A percentile compares a stretch with the other conserved stretches of the same genome.
phyloP scores from a whole-genome alignment of 2,113 vertebrate genomes.

The Columbina picui region DNA sequence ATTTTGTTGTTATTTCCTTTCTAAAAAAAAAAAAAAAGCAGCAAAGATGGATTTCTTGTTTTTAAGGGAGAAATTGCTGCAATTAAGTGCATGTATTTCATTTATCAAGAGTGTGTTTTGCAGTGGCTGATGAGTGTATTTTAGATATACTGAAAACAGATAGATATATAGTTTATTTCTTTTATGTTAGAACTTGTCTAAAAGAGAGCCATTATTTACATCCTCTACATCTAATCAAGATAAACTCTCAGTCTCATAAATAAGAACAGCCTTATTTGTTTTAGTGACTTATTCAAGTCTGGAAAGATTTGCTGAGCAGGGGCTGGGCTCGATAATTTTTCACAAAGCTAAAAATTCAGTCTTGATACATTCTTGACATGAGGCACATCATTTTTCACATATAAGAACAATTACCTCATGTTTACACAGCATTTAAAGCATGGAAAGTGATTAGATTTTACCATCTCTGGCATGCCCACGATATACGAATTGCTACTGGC shows the following conservation, averaged over 20 bases:
- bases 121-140: slow-evolving; percentile 55
- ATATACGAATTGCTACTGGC: slow-evolving; percentile 60
- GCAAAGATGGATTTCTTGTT: slow-evolving; percentile 28
- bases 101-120: slow-evolving; percentile 60
- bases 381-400: slow-evolving; percentile 69
- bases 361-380: slow-evolving; percentile 75
- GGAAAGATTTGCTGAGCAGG: slow-evolving; percentile 58
- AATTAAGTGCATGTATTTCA: slow-evolving; percentile 26
- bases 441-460: slow-evolving; percentile 72
- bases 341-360: slow-evolving; percentile 62
- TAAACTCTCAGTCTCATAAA: slow-evolving; percentile 72
- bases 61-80: slow-evolving; percentile 34
- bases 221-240: slow-evolving; percentile 70
- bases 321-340: slow-evolving; percentile 63
- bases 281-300: slow-evolving; percentile 66
- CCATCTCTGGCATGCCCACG: slow-evolving; percentile 22
- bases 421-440: slow-evolving; percentile 69
- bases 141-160: slow-evolving; percentile 59
- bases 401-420: slow-evolving; percentile 72
- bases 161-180: slow-evolving; percentile 61
- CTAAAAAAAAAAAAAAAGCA: neutral
- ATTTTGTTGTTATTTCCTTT: slow-evolving; percentile 29
- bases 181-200: slow-evolving; percentile 54
- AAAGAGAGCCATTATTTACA: slow-evolving; percentile 59
- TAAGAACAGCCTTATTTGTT: slow-evolving; percentile 63